phyloP scores from a whole-genome alignment of 1,140 invertebrate species.

The Pseudoatta argentina region DNA sequence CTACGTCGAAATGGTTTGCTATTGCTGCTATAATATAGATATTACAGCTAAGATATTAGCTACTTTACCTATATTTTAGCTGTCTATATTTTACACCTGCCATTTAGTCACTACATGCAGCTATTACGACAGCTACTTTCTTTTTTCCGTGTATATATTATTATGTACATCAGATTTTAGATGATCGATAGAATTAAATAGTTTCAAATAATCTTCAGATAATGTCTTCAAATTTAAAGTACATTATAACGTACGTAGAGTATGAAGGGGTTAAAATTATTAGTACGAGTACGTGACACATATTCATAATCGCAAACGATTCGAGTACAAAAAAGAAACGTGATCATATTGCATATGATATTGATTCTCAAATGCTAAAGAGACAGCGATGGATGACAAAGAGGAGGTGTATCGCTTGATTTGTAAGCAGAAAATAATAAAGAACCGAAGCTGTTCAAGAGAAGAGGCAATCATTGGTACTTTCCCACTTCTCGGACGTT shows the following conservation, averaged over 20 bases:
- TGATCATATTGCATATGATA: neutral
- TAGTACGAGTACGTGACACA: neutral
- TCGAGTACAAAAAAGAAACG: neutral
- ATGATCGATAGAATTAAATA: no score
- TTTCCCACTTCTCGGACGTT: conserved; percentile 10
- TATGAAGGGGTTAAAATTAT: neutral
- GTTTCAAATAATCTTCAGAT: no score
- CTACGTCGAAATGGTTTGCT: no score
- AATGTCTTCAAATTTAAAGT: no score
- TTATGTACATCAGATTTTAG: no score
- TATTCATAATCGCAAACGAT: neutral
- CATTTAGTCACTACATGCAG: no score
- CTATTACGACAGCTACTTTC: no score
- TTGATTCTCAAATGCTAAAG: neutral
- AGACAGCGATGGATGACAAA: neutral
- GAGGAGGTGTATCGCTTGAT: neutral
- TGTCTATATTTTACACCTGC: no score
- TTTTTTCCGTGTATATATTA: no score
- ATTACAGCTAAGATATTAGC: no score
- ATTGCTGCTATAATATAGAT: no score
- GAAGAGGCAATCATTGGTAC: conserved; percentile 34
- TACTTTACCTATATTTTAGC: no score
- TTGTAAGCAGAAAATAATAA: conserved; percentile 30
- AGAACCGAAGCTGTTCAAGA: neutral
- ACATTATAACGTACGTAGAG: neutral